phyloP scores from a whole-genome alignment of 2,113 vertebrate species.

The Oreotragus oreotragus region DNA sequence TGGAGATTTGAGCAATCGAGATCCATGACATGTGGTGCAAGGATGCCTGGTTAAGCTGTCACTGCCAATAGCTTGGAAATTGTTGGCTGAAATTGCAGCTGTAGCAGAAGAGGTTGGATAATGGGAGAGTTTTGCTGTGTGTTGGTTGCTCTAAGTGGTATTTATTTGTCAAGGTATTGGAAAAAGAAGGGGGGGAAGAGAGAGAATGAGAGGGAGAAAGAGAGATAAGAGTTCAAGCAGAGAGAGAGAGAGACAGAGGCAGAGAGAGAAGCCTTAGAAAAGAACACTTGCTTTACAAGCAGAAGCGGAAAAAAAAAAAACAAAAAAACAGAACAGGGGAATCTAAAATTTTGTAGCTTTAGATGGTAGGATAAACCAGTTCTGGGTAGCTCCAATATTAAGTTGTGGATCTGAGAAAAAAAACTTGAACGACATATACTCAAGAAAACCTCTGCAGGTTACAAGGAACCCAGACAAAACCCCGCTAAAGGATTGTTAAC shows the following conservation, averaged over 20 bases:
- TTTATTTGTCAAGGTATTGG: background rate
- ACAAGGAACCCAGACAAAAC: background rate
- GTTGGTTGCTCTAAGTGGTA: background rate
- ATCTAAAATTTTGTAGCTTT: background rate
- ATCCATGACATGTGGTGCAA: rapidly evolving
- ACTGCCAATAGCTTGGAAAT: background rate
- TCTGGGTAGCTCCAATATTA: background rate
- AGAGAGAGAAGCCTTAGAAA: background rate
- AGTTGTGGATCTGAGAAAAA: background rate
- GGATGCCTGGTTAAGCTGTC: background rate
- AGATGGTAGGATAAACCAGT: background rate
- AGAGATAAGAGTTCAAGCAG: background rate
- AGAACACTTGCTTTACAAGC: background rate
- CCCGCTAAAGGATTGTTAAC: no score
- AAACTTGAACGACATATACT: no score
- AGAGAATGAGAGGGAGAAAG: background rate
- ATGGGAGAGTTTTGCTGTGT: background rate
- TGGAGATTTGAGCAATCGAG: background rate
- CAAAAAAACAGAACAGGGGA: no score
- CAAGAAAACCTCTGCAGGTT: background rate
- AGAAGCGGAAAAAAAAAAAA: background rate
- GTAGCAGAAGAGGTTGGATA: background rate
- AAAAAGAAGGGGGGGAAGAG: background rate
- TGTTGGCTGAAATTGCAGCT: background rate
- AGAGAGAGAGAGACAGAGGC: background rate